A percentile compares a stretch with the other conserved stretches of the same genome.
phyloP scores from a whole-genome alignment of 2,888 invertebrate genomes.

The Ptychoptera albimana region DNA sequence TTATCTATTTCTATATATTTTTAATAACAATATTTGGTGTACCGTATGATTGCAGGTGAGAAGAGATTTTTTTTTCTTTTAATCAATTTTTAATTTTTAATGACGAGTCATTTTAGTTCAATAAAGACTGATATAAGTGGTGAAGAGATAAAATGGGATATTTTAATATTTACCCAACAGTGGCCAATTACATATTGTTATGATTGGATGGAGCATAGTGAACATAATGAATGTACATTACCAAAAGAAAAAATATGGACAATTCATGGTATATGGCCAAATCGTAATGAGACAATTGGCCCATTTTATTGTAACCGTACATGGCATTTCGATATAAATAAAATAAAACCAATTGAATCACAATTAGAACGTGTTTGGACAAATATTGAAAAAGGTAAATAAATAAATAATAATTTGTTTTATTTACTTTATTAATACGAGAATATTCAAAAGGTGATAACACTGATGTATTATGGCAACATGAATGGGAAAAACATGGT shows the following conservation, averaged over 20 bases:
- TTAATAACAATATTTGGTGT: no score
- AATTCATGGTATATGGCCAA: slow-evolving; percentile 75
- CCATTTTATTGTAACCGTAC: slow-evolving; percentile 57
- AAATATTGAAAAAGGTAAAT: slow-evolving; percentile 45
- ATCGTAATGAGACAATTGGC: slow-evolving; percentile 45
- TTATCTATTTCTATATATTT: no score
- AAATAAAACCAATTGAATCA: slow-evolving; percentile 39
- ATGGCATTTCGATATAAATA: slow-evolving; percentile 44
- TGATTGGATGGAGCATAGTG: slow-evolving; percentile 46
- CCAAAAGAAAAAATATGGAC: slow-evolving; percentile 46
- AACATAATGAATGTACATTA: slow-evolving; percentile 46
- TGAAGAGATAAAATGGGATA: slow-evolving; percentile 38
- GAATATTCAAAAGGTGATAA: slow-evolving; percentile 8
- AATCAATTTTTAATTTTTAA: no score
- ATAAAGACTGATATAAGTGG: no score
- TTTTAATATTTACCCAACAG: slow-evolving; percentile 62
- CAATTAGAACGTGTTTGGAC: slow-evolving; percentile 50
- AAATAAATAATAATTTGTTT: slow-evolving; percentile 5
- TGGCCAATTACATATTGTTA: slow-evolving; percentile 64
- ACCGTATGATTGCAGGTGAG: no score
- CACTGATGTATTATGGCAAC: slow-evolving; percentile 48
- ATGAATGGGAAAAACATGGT: slow-evolving; percentile 74
- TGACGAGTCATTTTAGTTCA: no score
- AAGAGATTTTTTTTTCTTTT: no score
- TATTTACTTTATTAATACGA: background rate